Conservation (phyloP, 2,797 vertebrate genomes). For the Manis pentadactyla region DNA sequence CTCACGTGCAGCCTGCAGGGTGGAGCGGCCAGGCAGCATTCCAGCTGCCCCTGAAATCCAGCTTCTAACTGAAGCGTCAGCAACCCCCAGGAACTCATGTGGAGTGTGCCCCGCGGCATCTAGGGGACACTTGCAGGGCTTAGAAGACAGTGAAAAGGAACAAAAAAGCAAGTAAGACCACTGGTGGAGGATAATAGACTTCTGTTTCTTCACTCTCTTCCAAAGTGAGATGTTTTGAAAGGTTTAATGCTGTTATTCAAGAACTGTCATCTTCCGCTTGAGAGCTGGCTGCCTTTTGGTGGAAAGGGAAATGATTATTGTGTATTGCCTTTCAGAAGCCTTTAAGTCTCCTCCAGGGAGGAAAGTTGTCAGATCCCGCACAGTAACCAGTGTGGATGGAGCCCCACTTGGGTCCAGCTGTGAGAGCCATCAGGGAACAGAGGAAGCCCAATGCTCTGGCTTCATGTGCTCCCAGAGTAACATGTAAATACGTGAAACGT, state of each 20-base stretch:
- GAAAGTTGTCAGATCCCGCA: not conserved
- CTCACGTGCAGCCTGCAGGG: slow-evolving; percentile 31
- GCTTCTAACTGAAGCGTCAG: not conserved
- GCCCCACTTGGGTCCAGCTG: not conserved
- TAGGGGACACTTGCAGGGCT: not conserved
- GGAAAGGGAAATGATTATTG: not conserved
- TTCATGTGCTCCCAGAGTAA: not conserved
- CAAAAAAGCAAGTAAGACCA: not conserved
- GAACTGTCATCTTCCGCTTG: not conserved
- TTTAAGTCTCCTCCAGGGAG: not conserved
- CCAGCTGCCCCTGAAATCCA: not conserved
- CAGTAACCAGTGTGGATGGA: not conserved
- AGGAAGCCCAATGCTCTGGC: not conserved
- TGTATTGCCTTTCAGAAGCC: not conserved
- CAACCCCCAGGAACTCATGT: not conserved
- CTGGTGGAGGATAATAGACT: not conserved
- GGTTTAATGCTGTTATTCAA: not conserved
- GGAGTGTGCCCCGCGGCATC: rapidly evolving
- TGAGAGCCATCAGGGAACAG: not conserved
- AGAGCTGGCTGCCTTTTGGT: not conserved
- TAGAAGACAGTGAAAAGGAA: not conserved
- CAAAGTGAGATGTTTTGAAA: not conserved
- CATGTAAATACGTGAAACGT: not conserved
- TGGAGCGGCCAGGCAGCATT: not conserved
- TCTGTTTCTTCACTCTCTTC: not conserved